phyloP scores from a whole-genome alignment of 2,113 vertebrate species.

The Dascyllus trimaculatus region DNA sequence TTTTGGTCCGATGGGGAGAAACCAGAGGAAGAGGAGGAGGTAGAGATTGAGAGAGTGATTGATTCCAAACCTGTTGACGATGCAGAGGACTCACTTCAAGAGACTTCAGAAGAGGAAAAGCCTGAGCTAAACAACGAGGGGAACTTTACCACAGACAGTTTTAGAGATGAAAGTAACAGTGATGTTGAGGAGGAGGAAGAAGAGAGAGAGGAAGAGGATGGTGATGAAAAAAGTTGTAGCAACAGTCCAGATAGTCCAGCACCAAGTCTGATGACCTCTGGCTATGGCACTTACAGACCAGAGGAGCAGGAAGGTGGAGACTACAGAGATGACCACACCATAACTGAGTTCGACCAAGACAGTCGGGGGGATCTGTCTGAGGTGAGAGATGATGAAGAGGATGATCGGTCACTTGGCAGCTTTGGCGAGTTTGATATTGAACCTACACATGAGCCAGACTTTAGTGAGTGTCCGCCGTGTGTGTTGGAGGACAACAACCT shows the following conservation, averaged over 20 bases:
- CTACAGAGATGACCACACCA: slow-evolving; percentile 62
- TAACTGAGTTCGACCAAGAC: slow-evolving; percentile 66
- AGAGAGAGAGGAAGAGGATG: neutral
- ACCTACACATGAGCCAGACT: neutral
- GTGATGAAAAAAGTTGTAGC: slow-evolving; percentile 4
- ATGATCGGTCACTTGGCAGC: slow-evolving; percentile 25
- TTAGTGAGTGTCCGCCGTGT: neutral
- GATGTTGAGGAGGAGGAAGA: neutral
- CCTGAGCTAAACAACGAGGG: neutral
- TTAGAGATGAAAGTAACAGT: neutral
- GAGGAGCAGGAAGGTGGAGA: slow-evolving; percentile 69
- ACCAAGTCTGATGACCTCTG: slow-evolving; percentile 77
- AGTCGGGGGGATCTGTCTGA: slow-evolving; percentile 58
- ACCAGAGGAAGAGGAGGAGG: slow-evolving; percentile 44
- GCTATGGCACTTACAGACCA: slow-evolving; percentile 76
- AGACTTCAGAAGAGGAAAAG: slow-evolving; percentile 22
- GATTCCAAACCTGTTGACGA: neutral
- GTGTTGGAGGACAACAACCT: neutral
- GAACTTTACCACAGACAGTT: neutral
- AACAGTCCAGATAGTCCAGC: slow-evolving; percentile 58
- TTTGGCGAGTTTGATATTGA: slow-evolving; percentile 30
- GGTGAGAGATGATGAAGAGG: slow-evolving; percentile 46
- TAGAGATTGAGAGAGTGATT: slow-evolving; percentile 21
- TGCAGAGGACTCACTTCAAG: neutral
- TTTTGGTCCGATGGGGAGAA: slow-evolving; percentile 79